phyloP scores from a whole-genome alignment of 2,113 vertebrate species.

The Phylloscopus trochilus region DNA sequence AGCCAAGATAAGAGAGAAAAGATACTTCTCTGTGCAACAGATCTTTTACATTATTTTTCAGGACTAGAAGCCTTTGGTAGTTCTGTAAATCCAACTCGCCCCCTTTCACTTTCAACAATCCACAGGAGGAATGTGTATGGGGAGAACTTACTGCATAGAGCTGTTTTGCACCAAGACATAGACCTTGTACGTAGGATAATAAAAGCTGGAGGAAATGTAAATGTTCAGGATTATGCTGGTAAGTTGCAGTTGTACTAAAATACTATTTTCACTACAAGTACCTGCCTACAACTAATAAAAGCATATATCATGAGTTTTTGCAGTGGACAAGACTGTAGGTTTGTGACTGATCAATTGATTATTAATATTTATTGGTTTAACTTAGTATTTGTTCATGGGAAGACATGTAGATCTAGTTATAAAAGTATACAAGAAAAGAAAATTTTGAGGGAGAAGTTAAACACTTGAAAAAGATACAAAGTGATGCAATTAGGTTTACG shows the following conservation, averaged over 20 bases:
- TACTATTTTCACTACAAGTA: background rate
- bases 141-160: conserved; percentile 75
- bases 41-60: conserved; percentile 30
- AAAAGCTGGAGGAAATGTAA: conserved; percentile 69
- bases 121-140: conserved; percentile 72
- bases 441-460: background rate
- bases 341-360: background rate
- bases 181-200: conserved; percentile 64
- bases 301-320: background rate
- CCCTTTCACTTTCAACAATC: conserved; percentile 26
- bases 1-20: background rate
- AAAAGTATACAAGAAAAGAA: background rate
- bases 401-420: background rate
- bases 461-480: background rate
- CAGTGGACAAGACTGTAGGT: background rate
- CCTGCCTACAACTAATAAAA: background rate
- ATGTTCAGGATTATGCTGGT: conserved; percentile 78
- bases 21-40: background rate
- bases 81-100: background rate
- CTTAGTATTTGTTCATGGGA: background rate
- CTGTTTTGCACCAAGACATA: conserved; percentile 58
- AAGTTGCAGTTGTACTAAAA: conserved; percentile 19
- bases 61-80: conserved; percentile 9
- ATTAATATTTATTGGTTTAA: background rate
- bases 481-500: background rate